These are phyloP conservation scores for Atherinosoma microstoma DNA, from an alignment of 2,797 vertebrate genomes.

Conservation along the genomic window DNA sequence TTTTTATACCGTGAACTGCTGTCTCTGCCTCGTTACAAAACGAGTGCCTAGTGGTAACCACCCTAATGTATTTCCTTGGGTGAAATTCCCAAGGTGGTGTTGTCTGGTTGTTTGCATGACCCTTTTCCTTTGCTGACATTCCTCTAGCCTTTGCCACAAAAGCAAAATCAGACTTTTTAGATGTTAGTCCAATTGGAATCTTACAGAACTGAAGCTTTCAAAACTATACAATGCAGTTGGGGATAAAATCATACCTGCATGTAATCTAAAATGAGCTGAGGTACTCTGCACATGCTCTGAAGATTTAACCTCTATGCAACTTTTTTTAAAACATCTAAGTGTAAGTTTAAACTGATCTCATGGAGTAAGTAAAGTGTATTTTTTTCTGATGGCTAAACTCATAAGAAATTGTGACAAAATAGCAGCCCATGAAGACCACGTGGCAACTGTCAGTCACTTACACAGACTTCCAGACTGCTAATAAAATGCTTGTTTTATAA, in stretches of 20 bases:
- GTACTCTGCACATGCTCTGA: background rate
- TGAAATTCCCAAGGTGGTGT: no score
- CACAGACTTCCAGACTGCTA: background rate
- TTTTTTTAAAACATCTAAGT: background rate
- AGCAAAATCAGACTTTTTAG: background rate
- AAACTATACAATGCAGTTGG: no score
- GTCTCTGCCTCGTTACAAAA: no score
- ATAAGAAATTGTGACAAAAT: background rate
- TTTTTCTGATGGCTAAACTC: background rate
- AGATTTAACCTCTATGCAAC: background rate
- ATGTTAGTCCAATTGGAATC: background rate
- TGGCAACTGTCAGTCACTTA: background rate
- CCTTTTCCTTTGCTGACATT: no score
- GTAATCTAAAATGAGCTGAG: no score
- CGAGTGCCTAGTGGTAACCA: no score
- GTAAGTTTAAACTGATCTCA: background rate
- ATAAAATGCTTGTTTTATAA: background rate
- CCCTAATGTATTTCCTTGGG: no score
- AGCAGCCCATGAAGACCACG: background rate
- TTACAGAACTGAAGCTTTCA: background rate
- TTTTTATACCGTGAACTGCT: no score
- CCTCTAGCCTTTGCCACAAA: no score
- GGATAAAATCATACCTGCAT: no score
- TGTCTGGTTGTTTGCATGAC: no score
- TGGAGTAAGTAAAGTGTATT: background rate